These are phyloP conservation scores for Cerastis leucographa DNA, from an alignment of 2,888 invertebrate species.

Conservation along the genomic window DNA sequence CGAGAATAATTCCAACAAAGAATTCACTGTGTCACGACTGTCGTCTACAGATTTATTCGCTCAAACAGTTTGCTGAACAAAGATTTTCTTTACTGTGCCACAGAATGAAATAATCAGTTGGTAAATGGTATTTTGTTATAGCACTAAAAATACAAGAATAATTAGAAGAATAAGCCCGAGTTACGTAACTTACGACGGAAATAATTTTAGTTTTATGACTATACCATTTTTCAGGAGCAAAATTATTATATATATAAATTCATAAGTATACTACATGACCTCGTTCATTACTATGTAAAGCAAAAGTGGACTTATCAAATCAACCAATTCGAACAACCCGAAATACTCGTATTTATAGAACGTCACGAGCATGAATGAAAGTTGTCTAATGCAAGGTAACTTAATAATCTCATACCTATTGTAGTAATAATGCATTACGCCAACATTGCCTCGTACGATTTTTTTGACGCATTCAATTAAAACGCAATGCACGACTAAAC, in stretches of 20 bases:
- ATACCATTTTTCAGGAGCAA: background rate
- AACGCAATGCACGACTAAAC: constrained; percentile 66
- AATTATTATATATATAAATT: background rate
- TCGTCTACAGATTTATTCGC: background rate
- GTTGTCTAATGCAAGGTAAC: background rate
- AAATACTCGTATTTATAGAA: background rate
- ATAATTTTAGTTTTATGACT: background rate
- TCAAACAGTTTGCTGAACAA: background rate
- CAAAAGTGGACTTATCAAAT: background rate
- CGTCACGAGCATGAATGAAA: background rate
- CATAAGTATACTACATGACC: background rate
- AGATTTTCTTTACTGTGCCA: background rate
- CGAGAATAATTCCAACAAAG: constrained; percentile 4
- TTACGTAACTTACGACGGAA: background rate
- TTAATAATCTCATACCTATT: constrained; percentile 7
- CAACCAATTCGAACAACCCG: background rate
- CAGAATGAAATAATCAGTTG: background rate
- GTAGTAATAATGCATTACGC: constrained; percentile 35
- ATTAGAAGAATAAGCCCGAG: too few species aligned
- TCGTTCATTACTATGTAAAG: background rate
- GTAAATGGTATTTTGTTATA: background rate
- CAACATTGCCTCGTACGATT: constrained; percentile 23
- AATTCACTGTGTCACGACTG: background rate
- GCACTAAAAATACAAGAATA: too few species aligned
- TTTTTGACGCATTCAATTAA: constrained; percentile 54